A percentile compares a stretch with the other conserved stretches of the same genome.
phyloP scores from a whole-genome alignment of 2,113 vertebrate species.

The Cathartes aura region DNA sequence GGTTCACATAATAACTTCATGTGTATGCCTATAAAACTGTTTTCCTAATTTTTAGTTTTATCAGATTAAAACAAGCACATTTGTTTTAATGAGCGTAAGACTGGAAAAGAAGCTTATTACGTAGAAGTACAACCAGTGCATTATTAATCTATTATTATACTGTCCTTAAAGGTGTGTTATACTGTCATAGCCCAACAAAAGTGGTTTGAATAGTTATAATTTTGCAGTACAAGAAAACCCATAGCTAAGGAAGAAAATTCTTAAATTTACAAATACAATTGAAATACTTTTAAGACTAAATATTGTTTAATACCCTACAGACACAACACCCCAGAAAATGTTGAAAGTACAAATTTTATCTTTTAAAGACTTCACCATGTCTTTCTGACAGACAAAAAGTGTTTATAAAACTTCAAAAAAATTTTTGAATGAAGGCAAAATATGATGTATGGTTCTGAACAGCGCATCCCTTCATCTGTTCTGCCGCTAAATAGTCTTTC shows the following conservation, averaged over 20 bases:
- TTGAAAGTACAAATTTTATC: neutral
- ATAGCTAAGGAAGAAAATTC: neutral
- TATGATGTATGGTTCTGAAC: neutral
- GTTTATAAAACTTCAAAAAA: neutral
- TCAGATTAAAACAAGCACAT: neutral
- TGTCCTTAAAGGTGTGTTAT: neutral
- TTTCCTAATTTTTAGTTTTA: neutral
- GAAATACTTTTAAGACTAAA: neutral
- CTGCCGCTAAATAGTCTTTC: neutral
- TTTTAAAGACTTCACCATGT: neutral
- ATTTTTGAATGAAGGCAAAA: neutral
- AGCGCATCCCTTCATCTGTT: neutral
- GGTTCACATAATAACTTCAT: neutral
- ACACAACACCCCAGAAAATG: neutral
- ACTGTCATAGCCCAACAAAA: neutral
- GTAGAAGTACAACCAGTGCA: neutral
- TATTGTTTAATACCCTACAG: neutral
- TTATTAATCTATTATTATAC: neutral
- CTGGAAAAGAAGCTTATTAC: neutral
- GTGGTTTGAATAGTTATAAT: neutral
- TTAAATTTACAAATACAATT: neutral
- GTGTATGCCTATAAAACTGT: neutral
- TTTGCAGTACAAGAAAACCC: neutral
- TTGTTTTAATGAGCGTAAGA: neutral
- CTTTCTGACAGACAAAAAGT: neutral